Conservation (phyloP, 2,797 vertebrate genomes). For the Artibeus jamaicensis region DNA sequence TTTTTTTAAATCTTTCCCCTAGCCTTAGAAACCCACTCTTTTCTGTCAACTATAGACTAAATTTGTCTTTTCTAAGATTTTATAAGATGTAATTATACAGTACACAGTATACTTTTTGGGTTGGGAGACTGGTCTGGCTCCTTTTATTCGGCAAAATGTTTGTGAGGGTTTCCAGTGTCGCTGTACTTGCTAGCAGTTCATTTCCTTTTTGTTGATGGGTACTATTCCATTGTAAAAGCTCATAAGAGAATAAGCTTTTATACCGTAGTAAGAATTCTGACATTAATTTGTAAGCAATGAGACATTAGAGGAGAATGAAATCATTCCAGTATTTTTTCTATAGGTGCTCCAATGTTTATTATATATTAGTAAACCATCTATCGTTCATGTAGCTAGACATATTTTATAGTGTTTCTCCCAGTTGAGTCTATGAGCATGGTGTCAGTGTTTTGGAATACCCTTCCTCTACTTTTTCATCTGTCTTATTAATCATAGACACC, state of each 20-base stretch:
- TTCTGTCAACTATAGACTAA: background rate
- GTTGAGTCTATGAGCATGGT: background rate
- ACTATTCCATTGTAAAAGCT: background rate
- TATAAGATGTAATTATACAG: background rate
- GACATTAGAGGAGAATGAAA: background rate
- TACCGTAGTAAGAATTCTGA: background rate
- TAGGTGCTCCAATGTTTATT: background rate
- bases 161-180: background rate
- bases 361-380: background rate
- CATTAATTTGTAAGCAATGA: background rate
- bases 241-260: background rate
- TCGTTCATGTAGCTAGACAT: background rate
- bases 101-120: background rate
- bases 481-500: background rate
- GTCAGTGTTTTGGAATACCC: background rate
- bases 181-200: background rate
- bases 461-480: background rate
- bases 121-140: background rate
- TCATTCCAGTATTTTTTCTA: background rate
- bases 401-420: background rate
- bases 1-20: background rate
- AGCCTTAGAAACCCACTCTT: background rate
- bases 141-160: background rate
- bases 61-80: background rate
- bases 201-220: background rate